Conservation (phyloP, 1,140 invertebrate genomes). For the Eciton burchellii region DNA sequence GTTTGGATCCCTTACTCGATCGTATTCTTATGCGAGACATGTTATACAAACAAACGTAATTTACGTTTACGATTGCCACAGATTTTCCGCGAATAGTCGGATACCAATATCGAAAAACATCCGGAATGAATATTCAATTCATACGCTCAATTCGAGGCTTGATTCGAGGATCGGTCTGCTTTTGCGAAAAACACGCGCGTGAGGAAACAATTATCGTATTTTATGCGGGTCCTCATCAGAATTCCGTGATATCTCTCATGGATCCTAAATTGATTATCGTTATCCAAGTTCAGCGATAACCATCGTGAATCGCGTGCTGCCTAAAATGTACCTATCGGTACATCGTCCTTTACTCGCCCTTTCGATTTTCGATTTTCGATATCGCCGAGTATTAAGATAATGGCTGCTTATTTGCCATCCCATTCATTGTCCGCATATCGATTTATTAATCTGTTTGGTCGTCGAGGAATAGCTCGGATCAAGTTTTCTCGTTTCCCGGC, state of each 20-base stretch:
- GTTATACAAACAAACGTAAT: no score
- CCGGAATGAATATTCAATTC: no score
- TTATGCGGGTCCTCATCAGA: neutral
- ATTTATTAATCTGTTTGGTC: conserved; percentile 22
- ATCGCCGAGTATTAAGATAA: neutral
- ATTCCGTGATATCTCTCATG: neutral
- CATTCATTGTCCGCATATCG: neutral
- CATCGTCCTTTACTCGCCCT: neutral
- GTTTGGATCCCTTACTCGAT: no score
- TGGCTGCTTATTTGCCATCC: neutral
- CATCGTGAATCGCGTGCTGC: neutral
- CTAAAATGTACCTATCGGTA: conserved; percentile 28
- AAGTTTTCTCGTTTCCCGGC: conserved; percentile 2
- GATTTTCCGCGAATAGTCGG: no score
- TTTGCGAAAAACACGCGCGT: no score
- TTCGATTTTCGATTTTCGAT: conserved; percentile 26
- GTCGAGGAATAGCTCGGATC: neutral
- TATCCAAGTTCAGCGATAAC: neutral
- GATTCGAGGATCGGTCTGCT: no score
- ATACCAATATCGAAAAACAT: no score
- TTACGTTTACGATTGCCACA: no score
- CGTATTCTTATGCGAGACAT: no score
- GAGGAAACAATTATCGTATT: no score
- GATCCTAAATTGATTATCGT: neutral
- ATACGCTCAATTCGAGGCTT: no score